Base-by-base conservation (phyloP, 2,888 invertebrate species). In the Siphlonurus alternatus region DNA sequence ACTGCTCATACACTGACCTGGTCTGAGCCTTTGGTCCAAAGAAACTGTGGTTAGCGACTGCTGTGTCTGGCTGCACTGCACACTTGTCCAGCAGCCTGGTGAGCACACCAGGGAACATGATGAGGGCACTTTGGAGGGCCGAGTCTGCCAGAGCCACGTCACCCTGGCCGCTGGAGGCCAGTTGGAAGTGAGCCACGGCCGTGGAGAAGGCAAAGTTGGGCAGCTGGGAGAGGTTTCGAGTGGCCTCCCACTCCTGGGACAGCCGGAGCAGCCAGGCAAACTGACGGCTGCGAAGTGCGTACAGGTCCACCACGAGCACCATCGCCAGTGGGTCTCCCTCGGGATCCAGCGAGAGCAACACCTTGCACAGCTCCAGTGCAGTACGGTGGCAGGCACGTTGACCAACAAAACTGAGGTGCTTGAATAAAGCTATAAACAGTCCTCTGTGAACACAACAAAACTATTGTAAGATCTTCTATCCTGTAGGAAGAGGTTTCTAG, bases 151-250 rank as follows among this genome's bases (percentile, higher is more conserved):
- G 66, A 23, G 71, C 72, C 23, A 68, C 68, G 66, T 76, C 78
- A 54, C 61, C 19, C 0, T 65, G 65, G 53, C 68, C 67, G 23
- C 51, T 51, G 61, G 79, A 76, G 53, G 78, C 76, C 24, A 81
- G 70, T 69, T 83, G 81, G 73, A 84, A 87, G 69, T 84, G 76
- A 1, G 89, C 89, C 68, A 93, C 76, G 0, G 93, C 87, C 66
- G 87, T 77, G 1, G 91, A 90, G 74, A 85, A 92, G 0, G 88
- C 87, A 80, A 91, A 88, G 74, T 93, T 93, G n/a, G 93, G 93
- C 66, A 94, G 76, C 73, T 89, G 88, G 54, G 84, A 81, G 59
- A 91, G 76, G 76, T 89, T 89, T 69, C 85, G 82, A 61, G 78
- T 74, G 15, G 67, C 63, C 69, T 86, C 83, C 79, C 82, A 85